Evolutionary conservation across 2,888 invertebrate species (phyloP), one percentile per base, ranked within the genome.

Genomic region (Adineta ricciae): DNA sequence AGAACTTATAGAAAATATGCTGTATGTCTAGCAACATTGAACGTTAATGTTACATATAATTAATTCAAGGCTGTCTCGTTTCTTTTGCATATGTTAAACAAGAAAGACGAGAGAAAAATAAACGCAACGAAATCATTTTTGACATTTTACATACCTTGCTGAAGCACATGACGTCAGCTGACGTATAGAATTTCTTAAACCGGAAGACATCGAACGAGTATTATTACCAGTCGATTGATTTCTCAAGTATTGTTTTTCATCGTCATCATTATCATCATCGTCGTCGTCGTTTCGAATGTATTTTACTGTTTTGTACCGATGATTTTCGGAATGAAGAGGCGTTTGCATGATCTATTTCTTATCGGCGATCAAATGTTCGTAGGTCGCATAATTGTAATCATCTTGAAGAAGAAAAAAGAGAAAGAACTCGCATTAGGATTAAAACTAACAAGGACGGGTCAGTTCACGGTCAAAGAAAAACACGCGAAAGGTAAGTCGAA

Each of bases 81-180:
- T 46, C 14, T 4, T 64, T 36, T 27, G n/a, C 32, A 16, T 19
- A 32, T 19, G 32, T 32, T 46, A 46, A 46, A 46, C 46, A 46
- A 32, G 14, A n/a, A n/a, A n/a, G n/a, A n/a, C n/a, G 32, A 41
- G 4, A 36, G 41, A 7, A 41, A 78, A 9, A 9, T 78, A 21
- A 14, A 41, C n/a, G n/a, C 41, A 78, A 41, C 38, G 8, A 78
- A 78, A 41, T 41, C 16, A 78, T 41, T 7, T 78, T n/a, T 41
- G 32, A n/a, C 27, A 24, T 64, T 32, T 41, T 41, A 8, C 27
- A 41, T 78, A 78, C 78, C 78, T 78, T 38, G 78, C 78, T 78
- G 78, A 78, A 78, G 78, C 78, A n/a, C 78, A 78, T n/a, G 78
- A 78, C n/a, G 78, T 41, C 41, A 78, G 41, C 2, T 41, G 38